Base-by-base conservation (phyloP, 2,113 vertebrate genomes). In the Chlamydotis undulata region DNA sequence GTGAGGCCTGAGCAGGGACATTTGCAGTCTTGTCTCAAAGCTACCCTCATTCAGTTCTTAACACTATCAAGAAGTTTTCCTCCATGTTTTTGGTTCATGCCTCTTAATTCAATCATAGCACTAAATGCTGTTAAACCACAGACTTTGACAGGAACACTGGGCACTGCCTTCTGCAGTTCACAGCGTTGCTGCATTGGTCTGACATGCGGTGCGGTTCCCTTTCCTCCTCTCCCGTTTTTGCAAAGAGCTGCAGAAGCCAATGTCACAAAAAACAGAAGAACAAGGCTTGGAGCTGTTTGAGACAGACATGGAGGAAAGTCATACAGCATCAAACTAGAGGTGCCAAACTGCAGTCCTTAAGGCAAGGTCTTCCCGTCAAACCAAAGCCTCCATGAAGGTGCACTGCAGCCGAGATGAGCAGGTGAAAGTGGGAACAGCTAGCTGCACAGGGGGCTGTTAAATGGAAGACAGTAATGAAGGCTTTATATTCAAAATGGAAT, bases 391-490 rank as follows among this genome's bases (percentile, higher is more conserved):
- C 0, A 1, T 39, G 55, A 82, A 50, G 29, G 24, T 18, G 29
- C 19, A 12, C 9, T 14, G 1, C 2, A 1, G 52, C 56, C 14
- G 7, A 76, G 53, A 11, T 0, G 2, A 59, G 61, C 4, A 7
- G 61, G 22, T 5, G 15, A 21, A 6, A 45, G 12, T 9, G 7
- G n/a, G n/a, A 76, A 33, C 53, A 55, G 19, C 21, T 37, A n/a
- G 9, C 16, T 79, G n/a, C 19, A 28, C 1, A 6, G 7, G 13
- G 7, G 4, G 5, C 12, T 91, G 29, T 35, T 74, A 78, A 53
- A 70, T 25, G 31, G 22, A 90, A 90, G 41, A 53, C 14, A 50
- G 45, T 49, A 84, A 78, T 61, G 37, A 84, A 76, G 69, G 4
- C 2, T 57, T 57, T 74, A 33, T 78, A 35, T 82, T 57, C 14